Percentiles rank a stretch among this genome's conserved stretches.
phyloP scores from a whole-genome alignment of 2,797 vertebrate genomes.

The Acipenser ruthenus region DNA sequence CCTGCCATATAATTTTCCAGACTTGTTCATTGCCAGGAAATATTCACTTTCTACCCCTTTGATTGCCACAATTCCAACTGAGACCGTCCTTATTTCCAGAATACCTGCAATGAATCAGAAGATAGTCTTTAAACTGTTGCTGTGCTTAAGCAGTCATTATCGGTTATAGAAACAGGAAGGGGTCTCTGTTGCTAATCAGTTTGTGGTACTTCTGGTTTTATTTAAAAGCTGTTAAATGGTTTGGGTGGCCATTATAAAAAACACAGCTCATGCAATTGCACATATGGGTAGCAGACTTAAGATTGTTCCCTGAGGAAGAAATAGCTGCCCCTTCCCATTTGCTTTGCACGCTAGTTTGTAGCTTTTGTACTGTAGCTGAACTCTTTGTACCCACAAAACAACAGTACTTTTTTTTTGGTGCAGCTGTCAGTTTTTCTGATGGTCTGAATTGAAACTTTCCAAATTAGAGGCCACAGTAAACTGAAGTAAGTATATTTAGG shows the following conservation, averaged over 20 bases:
- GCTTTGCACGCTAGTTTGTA: conserved; percentile 43
- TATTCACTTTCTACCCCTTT: conserved; percentile 96
- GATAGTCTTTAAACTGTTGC: conserved; percentile 22
- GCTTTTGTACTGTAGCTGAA: conserved; percentile 21
- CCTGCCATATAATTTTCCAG: conserved; percentile 89
- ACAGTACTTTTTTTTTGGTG: not conserved
- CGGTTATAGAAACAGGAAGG: conserved; percentile 35
- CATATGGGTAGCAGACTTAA: conserved; percentile 48
- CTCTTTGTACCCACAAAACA: conserved; percentile 25
- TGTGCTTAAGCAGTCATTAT: conserved; percentile 37
- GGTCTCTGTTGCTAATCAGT: conserved; percentile 44
- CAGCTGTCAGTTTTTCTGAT: not conserved
- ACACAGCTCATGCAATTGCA: conserved; percentile 41
- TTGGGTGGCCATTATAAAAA: conserved; percentile 48
- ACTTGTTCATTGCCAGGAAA: conserved; percentile 89
- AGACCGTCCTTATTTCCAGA: conserved; percentile 94
- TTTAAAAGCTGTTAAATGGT: conserved; percentile 46
- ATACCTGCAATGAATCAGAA: conserved; percentile 73
- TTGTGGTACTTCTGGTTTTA: conserved; percentile 42
- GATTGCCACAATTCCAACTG: conserved; percentile 89
- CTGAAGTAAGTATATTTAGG: too few species aligned
- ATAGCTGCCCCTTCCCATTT: conserved; percentile 28
- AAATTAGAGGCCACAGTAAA: too few species aligned
- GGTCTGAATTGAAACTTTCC: too few species aligned
- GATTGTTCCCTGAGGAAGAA: conserved; percentile 37